These are phyloP conservation scores for Orthosia incerta DNA, from an alignment of 2,888 invertebrate species.

Conservation along the genomic window DNA sequence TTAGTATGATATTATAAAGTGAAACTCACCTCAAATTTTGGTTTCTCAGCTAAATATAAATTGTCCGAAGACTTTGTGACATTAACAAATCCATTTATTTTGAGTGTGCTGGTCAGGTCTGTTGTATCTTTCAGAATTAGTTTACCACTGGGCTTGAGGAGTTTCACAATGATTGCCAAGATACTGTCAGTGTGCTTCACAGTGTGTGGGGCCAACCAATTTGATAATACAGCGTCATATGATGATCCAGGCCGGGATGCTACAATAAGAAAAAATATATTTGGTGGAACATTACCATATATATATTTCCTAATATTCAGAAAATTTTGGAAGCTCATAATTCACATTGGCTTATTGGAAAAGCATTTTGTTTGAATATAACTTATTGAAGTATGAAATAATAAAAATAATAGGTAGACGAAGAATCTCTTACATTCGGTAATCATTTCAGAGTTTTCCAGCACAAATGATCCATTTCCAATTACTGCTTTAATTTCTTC, in stretches of 20 bases:
- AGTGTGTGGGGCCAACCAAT: conserved; percentile 83
- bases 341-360: conserved; percentile 4
- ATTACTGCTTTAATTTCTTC: conserved; percentile 87
- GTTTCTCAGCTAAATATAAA: conserved; percentile 91
- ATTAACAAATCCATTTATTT: conserved; percentile 92
- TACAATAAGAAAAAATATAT: conserved; percentile 66
- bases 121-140: conserved; percentile 88
- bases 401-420: neutral
- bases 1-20: neutral
- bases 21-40: conserved; percentile 92
- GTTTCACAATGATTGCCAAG: conserved; percentile 90
- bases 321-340: neutral
- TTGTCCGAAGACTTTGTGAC: conserved; percentile 75
- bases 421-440: conserved; percentile 88
- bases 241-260: conserved; percentile 91
- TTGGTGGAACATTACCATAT: no score
- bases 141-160: conserved; percentile 92
- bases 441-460: conserved; percentile 92
- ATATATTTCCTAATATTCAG: neutral
- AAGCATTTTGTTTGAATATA: no score
- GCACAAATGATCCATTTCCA: conserved; percentile 86
- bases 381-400: neutral
- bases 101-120: conserved; percentile 89
- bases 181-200: conserved; percentile 85
- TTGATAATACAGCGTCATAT: conserved; percentile 92